Conservation (phyloP, 2,113 vertebrate genomes). For the Nyctibius bracteatus region DNA sequence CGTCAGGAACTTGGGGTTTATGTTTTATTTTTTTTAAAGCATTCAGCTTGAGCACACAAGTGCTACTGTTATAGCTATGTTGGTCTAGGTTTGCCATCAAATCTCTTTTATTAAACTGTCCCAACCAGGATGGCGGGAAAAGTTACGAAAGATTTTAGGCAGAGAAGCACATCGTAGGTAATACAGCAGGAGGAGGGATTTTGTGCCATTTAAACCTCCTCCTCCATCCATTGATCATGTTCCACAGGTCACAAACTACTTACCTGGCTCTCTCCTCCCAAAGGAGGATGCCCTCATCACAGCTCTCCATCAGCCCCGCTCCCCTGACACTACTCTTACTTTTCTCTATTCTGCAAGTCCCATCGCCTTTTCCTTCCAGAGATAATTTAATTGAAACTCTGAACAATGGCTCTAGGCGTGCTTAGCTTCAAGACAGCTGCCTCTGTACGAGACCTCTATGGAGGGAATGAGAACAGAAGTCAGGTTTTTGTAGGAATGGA, state of each 20-base stretch:
- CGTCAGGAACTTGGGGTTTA: fast-evolving
- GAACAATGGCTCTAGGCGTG: not conserved
- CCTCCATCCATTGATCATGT: not conserved
- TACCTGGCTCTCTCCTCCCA: not conserved
- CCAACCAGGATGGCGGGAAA: not conserved
- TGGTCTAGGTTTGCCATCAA: not conserved
- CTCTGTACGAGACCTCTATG: not conserved
- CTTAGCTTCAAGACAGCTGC: not conserved
- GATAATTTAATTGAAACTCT: not conserved
- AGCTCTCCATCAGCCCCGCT: not conserved
- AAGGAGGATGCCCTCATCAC: not conserved
- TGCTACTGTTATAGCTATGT: not conserved
- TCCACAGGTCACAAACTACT: not conserved
- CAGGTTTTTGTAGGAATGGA: not conserved
- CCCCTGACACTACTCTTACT: not conserved
- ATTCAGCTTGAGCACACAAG: not conserved
- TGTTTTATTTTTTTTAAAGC: not conserved
- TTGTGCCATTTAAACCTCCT: not conserved
- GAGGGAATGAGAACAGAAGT: not conserved
- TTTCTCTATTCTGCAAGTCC: not conserved
- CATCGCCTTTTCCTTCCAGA: not conserved
- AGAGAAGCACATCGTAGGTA: not conserved
- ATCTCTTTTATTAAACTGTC: not conserved
- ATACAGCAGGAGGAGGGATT: not conserved
- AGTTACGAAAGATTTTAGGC: not conserved